Conservation (phyloP, 2,888 invertebrate species). For the Cheilosia grossa region DNA sequence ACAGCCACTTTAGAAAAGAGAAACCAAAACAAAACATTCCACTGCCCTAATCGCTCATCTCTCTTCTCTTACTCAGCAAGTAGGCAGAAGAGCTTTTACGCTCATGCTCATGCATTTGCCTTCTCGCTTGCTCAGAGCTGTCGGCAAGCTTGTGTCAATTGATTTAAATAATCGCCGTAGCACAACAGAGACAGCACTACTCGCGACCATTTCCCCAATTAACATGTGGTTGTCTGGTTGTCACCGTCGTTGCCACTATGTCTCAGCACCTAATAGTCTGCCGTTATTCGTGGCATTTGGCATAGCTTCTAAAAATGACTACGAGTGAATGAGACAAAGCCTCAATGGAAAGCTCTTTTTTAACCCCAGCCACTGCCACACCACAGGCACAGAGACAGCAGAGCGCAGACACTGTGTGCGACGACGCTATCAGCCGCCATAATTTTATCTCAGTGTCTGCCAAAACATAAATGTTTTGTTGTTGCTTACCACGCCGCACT, state of each 20-base stretch:
- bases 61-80: not conserved
- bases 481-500: constrained; percentile 55
- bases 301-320: not conserved
- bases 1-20: not conserved
- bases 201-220: constrained; percentile 55
- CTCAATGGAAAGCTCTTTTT: constrained; percentile 43
- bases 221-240: constrained; percentile 73
- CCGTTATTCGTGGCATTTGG: constrained; percentile 4
- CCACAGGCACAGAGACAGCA: constrained; percentile 37
- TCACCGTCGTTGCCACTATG: constrained; percentile 69
- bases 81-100: constrained; percentile 16
- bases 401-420: not conserved
- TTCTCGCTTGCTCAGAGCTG: not conserved
- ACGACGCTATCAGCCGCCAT: constrained; percentile 24
- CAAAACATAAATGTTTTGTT: constrained; percentile 18
- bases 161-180: constrained; percentile 34
- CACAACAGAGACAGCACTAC: constrained; percentile 37
- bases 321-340: constrained; percentile 48
- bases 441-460: constrained; percentile 8
- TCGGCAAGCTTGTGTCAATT: constrained; percentile 23
- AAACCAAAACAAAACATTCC: constrained; percentile 35
- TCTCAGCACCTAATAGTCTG: constrained; percentile 49
- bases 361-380: constrained; percentile 47
- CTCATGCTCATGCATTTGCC: not conserved
- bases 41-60: not conserved